Evolutionary conservation across 2,797 vertebrate genomes (phyloP).

Genomic region (Myiotriccus ornatus): DNA sequence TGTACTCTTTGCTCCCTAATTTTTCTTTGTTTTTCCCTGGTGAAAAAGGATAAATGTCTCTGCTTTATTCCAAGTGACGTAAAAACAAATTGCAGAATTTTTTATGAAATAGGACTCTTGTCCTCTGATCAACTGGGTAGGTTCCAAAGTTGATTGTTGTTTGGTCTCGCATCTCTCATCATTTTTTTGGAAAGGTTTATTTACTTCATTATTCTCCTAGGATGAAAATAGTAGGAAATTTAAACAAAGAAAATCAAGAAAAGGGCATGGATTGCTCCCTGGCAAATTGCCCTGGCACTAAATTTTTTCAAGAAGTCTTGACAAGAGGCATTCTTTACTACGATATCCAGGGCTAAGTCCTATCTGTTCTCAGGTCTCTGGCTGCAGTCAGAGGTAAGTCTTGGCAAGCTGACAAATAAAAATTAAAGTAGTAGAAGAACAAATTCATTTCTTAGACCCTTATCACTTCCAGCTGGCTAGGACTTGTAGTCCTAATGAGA

Average conservation of each 20-base stretch:
- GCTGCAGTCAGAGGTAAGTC: background rate
- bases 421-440: slow-evolving; percentile 48
- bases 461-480: slow-evolving; percentile 54
- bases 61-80: background rate
- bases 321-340: background rate
- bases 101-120: background rate
- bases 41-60: background rate
- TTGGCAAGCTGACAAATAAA: slow-evolving; percentile 52
- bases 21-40: background rate
- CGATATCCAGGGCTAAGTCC: background rate
- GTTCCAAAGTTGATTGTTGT: background rate
- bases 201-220: background rate
- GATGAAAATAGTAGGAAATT: background rate
- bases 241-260: background rate
- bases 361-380: background rate
- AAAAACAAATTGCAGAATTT: background rate
- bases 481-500: slow-evolving; percentile 37
- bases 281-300: background rate
- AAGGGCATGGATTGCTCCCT: background rate
- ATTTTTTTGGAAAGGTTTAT: background rate
- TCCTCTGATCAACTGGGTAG: background rate
- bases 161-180: background rate
- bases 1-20: background rate
- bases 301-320: slow-evolving; percentile 19
- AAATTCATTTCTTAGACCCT: slow-evolving; percentile 31